Evolutionary conservation across 1,140 invertebrate species (phyloP), one percentile per base, ranked within the genome.

Genomic region (Holcopasites calliopsidis): DNA sequence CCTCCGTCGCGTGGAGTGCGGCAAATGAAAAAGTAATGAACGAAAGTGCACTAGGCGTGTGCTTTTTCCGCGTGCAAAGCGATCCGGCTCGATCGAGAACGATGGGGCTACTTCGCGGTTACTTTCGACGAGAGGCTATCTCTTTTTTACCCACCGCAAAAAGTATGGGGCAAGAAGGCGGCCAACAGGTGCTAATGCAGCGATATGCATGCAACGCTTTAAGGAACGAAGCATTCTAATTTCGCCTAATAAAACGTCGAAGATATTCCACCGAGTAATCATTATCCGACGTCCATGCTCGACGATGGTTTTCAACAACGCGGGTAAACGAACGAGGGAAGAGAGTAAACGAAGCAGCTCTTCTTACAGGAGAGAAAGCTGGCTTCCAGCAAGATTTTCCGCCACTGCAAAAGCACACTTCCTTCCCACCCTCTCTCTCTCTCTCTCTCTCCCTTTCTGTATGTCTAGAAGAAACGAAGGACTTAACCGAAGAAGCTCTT

Each of bases 11-110:
- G n/a, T n/a, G 31, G 54, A 64, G 60, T 54, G n/a, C 66, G 50
- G n/a, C 47, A 70, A 58, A 70, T 70, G 66, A 70, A 70, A 70
- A 58, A 58, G 26, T 70, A 70, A 70, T 35, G 66, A 70, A 70
- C 52, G 28, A 47, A 58, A 70, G 54, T 70, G 54, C 66, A 42
- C 40, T 58, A 35, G 54, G 16, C 28, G 65, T n/a, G 40, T 35
- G 28, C 52, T 57, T 7, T 33, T 33, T 57, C n/a, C 33, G 26
- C 52, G 38, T 16, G 38, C 47, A 52, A 52, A 52, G 21, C 21
- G 64, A 66, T 52, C 64, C 21, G 16, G 31, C 47, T 18, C 31
- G 64, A 52, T 52, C 21, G 21, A 66, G 47, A 66, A 3, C 47
- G 10, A 23, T 26, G 16, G 21, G 31, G 44, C 33, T 28, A 31